phyloP scores from a whole-genome alignment of 23 tunicate species.

The Styela clava region DNA sequence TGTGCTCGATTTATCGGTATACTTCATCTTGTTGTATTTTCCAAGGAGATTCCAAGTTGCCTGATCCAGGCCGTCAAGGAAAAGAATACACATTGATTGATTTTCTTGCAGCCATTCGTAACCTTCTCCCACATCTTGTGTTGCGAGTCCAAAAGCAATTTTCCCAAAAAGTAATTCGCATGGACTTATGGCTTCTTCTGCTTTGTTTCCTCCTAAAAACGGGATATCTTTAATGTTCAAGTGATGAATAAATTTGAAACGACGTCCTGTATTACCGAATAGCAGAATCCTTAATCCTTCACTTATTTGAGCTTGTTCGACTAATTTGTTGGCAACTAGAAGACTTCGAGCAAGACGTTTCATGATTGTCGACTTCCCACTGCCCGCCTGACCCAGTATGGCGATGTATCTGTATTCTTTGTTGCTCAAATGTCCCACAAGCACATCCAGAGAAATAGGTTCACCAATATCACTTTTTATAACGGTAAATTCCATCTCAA shows the following conservation, averaged over 20 bases:
- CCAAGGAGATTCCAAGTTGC: neutral
- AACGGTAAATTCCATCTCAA: too few relatives aligned
- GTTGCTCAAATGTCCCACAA: neutral
- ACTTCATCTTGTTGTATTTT: neutral
- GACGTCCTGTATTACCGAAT: neutral
- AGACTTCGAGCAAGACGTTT: neutral
- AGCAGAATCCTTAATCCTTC: neutral
- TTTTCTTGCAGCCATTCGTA: slow-evolving; percentile 9
- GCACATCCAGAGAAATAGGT: too few relatives aligned
- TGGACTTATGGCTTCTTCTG: neutral
- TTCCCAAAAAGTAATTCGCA: neutral
- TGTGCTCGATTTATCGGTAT: neutral
- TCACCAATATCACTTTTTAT: too few relatives aligned
- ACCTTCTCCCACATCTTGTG: neutral
- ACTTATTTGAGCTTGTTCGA: neutral
- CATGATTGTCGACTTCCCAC: neutral
- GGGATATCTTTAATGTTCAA: neutral
- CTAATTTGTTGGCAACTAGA: neutral
- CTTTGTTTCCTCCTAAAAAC: neutral
- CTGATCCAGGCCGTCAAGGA: slow-evolving; percentile 12
- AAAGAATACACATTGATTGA: neutral
- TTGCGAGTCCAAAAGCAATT: neutral
- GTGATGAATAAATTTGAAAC: neutral
- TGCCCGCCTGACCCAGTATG: neutral
- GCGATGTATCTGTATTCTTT: neutral